Percentiles rank a stretch among this genome's conserved stretches.
phyloP scores from a whole-genome alignment of 1,140 invertebrate species.

The Drosophila nannoptera region DNA sequence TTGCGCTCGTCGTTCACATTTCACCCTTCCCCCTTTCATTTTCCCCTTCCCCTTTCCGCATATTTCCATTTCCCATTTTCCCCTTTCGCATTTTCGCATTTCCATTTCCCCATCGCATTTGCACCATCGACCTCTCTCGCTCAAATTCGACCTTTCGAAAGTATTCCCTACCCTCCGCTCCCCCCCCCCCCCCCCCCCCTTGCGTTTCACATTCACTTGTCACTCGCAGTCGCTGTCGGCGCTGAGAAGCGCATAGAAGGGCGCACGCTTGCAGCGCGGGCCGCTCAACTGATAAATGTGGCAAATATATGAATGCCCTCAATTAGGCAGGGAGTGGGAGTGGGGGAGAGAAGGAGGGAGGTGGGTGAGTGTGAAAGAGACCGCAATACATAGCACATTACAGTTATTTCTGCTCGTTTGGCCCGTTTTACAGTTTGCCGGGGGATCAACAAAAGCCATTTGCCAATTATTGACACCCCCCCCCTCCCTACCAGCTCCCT shows the following conservation, averaged over 20 bases:
- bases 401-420: slow-evolving; percentile 34
- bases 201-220: neutral
- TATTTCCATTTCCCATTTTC: too few species aligned
- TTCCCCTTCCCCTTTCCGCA: too few species aligned
- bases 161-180: too few species aligned
- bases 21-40: too few species aligned
- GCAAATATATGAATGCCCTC: slow-evolving; percentile 33
- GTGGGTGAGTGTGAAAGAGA: slow-evolving; percentile 24
- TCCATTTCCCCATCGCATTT: too few species aligned
- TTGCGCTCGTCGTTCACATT: too few species aligned
- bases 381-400: slow-evolving; percentile 39
- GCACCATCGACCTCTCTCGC: too few species aligned
- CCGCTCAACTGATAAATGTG: slow-evolving; percentile 25
- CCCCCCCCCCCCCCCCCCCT: neutral
- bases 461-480: slow-evolving; percentile 4
- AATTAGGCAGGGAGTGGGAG: slow-evolving; percentile 20
- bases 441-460: slow-evolving; percentile 15
- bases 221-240: neutral
- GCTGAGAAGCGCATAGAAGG: slow-evolving; percentile 7
- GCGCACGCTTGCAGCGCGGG: neutral
- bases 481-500: too few species aligned
- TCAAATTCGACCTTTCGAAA: too few species aligned
- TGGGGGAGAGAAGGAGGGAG: neutral
- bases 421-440: slow-evolving; percentile 18
- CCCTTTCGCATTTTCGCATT: too few species aligned